phyloP scores from a whole-genome alignment of 2,113 vertebrate species.

The Peromyscus polionotus region DNA sequence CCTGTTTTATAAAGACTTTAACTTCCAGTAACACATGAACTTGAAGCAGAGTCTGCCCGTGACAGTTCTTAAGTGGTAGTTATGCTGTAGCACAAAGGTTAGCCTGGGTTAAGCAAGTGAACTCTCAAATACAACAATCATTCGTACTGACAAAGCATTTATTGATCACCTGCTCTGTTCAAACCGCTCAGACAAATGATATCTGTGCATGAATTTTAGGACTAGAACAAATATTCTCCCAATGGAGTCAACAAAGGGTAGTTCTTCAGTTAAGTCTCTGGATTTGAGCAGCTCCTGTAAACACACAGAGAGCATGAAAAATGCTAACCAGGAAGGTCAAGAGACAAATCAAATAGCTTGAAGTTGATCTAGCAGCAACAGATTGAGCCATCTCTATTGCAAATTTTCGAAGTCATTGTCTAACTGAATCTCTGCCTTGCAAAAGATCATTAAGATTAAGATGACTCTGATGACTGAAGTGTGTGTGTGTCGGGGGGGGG shows the following conservation, averaged over 20 bases:
- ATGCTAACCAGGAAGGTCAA: not conserved
- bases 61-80: not conserved
- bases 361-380: not conserved
- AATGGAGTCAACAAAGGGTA: not conserved
- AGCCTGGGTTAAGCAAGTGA: not conserved
- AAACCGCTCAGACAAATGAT: not conserved
- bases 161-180: not conserved
- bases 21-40: not conserved
- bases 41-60: not conserved
- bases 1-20: not conserved
- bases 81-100: not conserved
- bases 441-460: not conserved
- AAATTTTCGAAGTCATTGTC: not conserved
- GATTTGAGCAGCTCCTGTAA: not conserved
- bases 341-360: not conserved
- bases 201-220: not conserved
- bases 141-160: not conserved
- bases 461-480: not conserved
- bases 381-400: not conserved
- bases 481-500: not conserved
- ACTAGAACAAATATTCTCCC: not conserved
- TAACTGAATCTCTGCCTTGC: not conserved
- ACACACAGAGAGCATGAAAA: not conserved
- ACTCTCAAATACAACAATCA: not conserved
- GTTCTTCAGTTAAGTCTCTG: not conserved